These are phyloP conservation scores for Gandaritis pyraliata DNA, from an alignment of 2,888 invertebrate species.

Conservation along the genomic window DNA sequence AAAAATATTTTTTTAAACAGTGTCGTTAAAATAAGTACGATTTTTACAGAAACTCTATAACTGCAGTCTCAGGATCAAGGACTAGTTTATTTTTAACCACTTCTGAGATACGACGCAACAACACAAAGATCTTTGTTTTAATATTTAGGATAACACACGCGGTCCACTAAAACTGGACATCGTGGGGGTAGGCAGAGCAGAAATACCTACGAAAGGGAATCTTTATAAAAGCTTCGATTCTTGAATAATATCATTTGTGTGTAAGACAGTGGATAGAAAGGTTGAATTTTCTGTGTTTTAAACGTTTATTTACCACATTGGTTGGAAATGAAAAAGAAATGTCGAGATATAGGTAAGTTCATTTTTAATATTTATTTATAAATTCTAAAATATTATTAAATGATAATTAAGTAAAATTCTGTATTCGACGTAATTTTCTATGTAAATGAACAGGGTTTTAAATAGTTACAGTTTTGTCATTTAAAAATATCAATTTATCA, in stretches of 20 bases:
- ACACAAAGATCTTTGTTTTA: slow-evolving; percentile 24
- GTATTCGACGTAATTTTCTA: too few relatives aligned
- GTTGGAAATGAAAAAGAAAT: background rate
- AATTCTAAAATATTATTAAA: too few relatives aligned
- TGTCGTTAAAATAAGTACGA: too few relatives aligned
- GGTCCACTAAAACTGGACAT: slow-evolving; percentile 4
- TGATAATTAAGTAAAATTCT: too few relatives aligned
- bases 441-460: too few relatives aligned
- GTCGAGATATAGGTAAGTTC: background rate
- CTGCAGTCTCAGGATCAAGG: background rate
- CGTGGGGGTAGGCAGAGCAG: slow-evolving; percentile 23
- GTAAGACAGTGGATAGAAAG: slow-evolving; percentile 1
- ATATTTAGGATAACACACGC: slow-evolving; percentile 16
- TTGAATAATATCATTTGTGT: slow-evolving; percentile 13
- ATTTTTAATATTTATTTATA: too few relatives aligned
- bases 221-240: slow-evolving; percentile 29
- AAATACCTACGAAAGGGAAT: slow-evolving; percentile 13
- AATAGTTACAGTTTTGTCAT: too few relatives aligned
- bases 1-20: too few relatives aligned
- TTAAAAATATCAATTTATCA: too few relatives aligned
- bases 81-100: slow-evolving; percentile 19
- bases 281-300: background rate
- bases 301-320: background rate
- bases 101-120: slow-evolving; percentile 14
- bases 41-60: too few relatives aligned